Evolutionary conservation across 2,113 vertebrate genomes (phyloP), one percentile per base, ranked within the genome.

Genomic region (Cathartes aura): DNA sequence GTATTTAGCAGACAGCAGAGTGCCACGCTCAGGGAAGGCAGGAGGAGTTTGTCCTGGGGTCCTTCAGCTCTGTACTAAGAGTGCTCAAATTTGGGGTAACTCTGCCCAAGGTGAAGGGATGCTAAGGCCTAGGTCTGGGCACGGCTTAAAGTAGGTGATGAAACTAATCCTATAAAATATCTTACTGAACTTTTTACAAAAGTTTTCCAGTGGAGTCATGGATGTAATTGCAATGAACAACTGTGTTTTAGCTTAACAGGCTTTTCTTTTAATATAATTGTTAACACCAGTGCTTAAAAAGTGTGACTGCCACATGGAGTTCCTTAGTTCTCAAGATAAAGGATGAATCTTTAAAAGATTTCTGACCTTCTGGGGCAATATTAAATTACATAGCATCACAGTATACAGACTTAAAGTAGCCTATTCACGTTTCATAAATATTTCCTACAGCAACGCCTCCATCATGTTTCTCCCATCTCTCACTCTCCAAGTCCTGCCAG

Each of bases 11-110:
- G 63, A n/a, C 6, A 55, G 52, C 68, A 15, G 7, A 34, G 59
- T 23, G 59, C 15, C 22, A 22, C 0, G 0, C 11, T 32, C 1
- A 0, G 52, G 40, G 50, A 9, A 56, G 4, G 79, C 43, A 55
- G 58, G n/a, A 24, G 62, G 21, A 66, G 50, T 21, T 86, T 15
- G 42, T 22, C 47, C 62, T 42, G 27, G 5, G 29, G 5, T 24
- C 8, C 16, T 52, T 38, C 34, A 43, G 40, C 53, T 67, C 15
- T 9, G 17, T 9, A 7, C 32, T 18, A 15, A 34, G 17, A 52
- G 34, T 1, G 6, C 45, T 63, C 32, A 23, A 1, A 55, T 78
- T 55, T 24, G 9, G 43, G 43, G 26, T 42, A 55, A 63, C 32
- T 32, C 60, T 1, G 1, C 30, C 30, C 60, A 40, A 64, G 21